Evolutionary conservation across 2,888 invertebrate genomes (phyloP), one percentile per base, ranked within the genome.

Genomic region (Rugalucina vietnamica): DNA sequence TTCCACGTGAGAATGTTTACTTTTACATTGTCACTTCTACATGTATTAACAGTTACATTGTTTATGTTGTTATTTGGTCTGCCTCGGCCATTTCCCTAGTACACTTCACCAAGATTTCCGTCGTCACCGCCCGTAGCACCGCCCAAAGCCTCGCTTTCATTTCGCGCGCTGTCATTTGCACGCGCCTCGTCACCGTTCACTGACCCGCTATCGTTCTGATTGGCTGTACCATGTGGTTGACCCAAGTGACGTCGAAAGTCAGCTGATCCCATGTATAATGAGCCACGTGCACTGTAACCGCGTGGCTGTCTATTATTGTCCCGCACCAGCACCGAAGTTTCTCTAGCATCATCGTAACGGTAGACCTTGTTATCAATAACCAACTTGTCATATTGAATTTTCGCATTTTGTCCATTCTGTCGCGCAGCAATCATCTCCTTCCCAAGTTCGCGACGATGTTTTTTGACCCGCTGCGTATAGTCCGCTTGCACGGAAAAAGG

Each of bases 81-180:
- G 60, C 75, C 75, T 75, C 57, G 75, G 75, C 75, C 75, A 32
- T 57, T 12, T 57, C 57, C 75, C 75, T 75, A 75, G 49, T 5
- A 14, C 8, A 14, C n/a, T 2, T 8, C 34, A 12, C 12, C 32
- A 10, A 12, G 14, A 32, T 34, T 29, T n/a, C 18, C 34, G 34
- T 34, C 36, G 27, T 24, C 29, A 29, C 54, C 50, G 54, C 54
- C n/a, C 39, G 12, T 34, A 21, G 73, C 49, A 12, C 34, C 54
- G 37, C 37, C 75, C 75, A 57, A 36, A 60, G n/a, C 34, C 36
- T 54, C 32, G 37, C 24, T 60, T 57, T 75, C 24, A 57, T 60
- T 27, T 57, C 36, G 57, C 57, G 54, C 60, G 36, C 37, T 75
- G 36, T 36, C 75, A 54, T 39, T n/a, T 36, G 14, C 54, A 27